Conservation (phyloP, 2,888 invertebrate species). For the Hylaea fasciaria region DNA sequence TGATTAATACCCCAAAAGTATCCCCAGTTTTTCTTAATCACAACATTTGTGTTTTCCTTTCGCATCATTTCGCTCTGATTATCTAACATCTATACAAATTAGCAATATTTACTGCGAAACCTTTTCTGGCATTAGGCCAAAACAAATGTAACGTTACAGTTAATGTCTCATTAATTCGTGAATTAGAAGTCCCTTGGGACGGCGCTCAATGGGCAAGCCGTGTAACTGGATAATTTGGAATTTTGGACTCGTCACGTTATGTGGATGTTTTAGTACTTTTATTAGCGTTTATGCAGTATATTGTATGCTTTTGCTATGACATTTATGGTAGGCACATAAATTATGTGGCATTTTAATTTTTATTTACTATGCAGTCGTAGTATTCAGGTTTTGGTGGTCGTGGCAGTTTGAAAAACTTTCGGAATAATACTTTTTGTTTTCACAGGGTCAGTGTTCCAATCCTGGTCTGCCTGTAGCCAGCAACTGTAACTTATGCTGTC, state of each 20-base stretch:
- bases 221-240: constrained; percentile 30
- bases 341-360: no score
- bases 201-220: constrained; percentile 35
- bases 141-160: constrained; percentile 26
- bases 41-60: neutral
- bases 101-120: constrained; percentile 6
- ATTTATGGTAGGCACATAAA: no score
- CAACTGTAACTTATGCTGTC: no score
- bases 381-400: no score
- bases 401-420: no score
- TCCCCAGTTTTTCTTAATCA: neutral
- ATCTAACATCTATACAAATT: constrained; percentile 3
- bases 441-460: no score
- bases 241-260: neutral
- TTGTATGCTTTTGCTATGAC: neutral
- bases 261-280: constrained; percentile 18
- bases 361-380: no score
- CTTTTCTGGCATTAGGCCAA: constrained; percentile 29
- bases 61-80: constrained; percentile 1
- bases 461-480: no score
- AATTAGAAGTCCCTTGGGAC: constrained; percentile 33
- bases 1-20: neutral
- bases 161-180: constrained; percentile 15
- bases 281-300: neutral
- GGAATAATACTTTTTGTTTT: no score